These are phyloP conservation scores for Pseudorhiza aurosa DNA, from an alignment of 30 jellyfish, hydroid and myxozoan genomes.

Conservation along the genomic window DNA sequence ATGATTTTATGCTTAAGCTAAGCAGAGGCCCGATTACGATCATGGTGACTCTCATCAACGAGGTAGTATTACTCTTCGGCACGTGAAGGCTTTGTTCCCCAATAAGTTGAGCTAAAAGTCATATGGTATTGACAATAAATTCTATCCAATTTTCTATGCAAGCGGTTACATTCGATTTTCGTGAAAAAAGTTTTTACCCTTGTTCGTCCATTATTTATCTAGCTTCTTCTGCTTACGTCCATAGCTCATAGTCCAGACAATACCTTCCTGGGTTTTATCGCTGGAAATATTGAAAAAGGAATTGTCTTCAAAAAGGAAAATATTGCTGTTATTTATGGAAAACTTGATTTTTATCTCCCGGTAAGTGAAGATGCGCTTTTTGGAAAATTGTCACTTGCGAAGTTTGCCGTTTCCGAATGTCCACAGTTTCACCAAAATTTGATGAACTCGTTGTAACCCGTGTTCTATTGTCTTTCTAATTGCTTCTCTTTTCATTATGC, in stretches of 20 bases:
- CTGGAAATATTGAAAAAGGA: constrained; percentile 47
- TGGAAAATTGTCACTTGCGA: neutral
- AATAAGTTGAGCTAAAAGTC: no score
- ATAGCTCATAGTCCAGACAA: constrained; percentile 99
- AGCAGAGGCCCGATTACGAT: no score
- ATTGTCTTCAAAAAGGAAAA: constrained; percentile 38
- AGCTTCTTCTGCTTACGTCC: neutral
- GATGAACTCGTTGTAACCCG: no score
- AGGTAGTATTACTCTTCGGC: no score
- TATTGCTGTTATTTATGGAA: constrained; percentile 90
- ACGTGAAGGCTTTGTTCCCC: no score
- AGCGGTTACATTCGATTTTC: no score
- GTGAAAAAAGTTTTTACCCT: no score
- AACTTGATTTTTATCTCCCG: constrained; percentile 31
- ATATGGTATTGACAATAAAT: no score
- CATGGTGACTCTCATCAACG: no score
- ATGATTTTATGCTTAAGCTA: no score
- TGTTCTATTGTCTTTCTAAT: neutral
- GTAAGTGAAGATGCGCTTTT: no score
- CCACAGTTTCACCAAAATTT: neutral
- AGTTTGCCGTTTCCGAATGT: neutral
- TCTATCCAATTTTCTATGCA: no score
- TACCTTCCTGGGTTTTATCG: constrained; percentile 91
- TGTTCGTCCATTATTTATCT: neutral
- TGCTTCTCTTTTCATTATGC: neutral